phyloP scores from a whole-genome alignment of 2,888 invertebrate species.

The Pteria penguin region DNA sequence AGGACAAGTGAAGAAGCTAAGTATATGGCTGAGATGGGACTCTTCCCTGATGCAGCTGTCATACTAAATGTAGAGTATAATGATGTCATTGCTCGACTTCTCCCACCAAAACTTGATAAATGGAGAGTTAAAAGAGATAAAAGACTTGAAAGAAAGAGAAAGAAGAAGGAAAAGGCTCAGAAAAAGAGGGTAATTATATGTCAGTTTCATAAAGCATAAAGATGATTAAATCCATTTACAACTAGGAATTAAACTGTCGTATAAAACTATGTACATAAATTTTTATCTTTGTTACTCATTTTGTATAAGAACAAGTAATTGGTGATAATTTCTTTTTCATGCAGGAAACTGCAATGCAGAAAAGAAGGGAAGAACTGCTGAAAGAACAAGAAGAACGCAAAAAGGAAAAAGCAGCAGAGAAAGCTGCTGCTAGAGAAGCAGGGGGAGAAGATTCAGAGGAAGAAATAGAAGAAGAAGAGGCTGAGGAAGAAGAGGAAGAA shows the following conservation, averaged over 20 bases:
- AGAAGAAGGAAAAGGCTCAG: slow-evolving; percentile 75
- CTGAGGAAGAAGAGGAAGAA: slow-evolving; percentile 75
- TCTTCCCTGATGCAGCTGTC: slow-evolving; percentile 78
- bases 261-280: too few relatives aligned
- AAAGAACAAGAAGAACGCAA: slow-evolving; percentile 71
- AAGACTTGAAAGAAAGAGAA: slow-evolving; percentile 69
- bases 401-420: slow-evolving; percentile 59
- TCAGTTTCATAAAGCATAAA: too few relatives aligned
- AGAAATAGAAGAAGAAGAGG: slow-evolving; percentile 75
- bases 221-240: too few relatives aligned
- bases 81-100: slow-evolving; percentile 77
- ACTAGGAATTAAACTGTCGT: too few relatives aligned
- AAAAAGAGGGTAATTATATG: slow-evolving; percentile 72
- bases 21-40: slow-evolving; percentile 74
- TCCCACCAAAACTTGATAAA: slow-evolving; percentile 77
- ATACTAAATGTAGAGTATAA: slow-evolving; percentile 74
- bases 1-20: slow-evolving; percentile 76
- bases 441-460: slow-evolving; percentile 69
- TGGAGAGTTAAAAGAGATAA: slow-evolving; percentile 76
- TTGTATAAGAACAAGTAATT: not conserved
- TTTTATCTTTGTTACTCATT: too few relatives aligned
- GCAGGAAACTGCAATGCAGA: slow-evolving; percentile 75
- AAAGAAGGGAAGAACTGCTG: slow-evolving; percentile 75
- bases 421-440: slow-evolving; percentile 58
- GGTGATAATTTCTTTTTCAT: not conserved